Base-by-base conservation (phyloP, 2,888 invertebrate species). In the Poecilobothrus nobilitatus region DNA sequence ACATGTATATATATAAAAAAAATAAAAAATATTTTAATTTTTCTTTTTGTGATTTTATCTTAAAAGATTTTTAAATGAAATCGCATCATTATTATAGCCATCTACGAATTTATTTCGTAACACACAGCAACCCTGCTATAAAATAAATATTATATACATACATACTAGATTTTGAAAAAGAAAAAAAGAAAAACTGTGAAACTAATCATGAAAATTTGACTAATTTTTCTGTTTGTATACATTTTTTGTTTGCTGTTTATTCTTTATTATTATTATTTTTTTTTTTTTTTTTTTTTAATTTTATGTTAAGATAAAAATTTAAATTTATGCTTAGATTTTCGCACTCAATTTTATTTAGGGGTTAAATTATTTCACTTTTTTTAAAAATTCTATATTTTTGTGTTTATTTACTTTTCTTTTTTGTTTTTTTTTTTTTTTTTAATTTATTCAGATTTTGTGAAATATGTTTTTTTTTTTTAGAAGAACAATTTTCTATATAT, bases 81-180 rank as follows among this genome's bases (percentile, higher is more conserved):
- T 18, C 53, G 53, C 53, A 2, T 4, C 53, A 53, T 5, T 5
- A 27, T n/a, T 53, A 53, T 53, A 53, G 15, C 53, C 53, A 53
- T 53, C 15, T 53, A 53, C 53, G 53, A 53, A 53, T 53, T 53
- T 53, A 53, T 53, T 53, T 53, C 53, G 18, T 53, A 53, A 53
- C 6, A 53, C 15, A n/a, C n/a, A 15, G n/a, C 53, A 15, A 18
- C n/a, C 18, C 2, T 15, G 15, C n/a, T 53, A n/a, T 41, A 41
- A 12, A 41, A 41, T 41, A 41, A 9, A 41, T 41, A 41, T 12
- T n/a, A n/a, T n/a, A n/a, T n/a, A n/a, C n/a, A n/a, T n/a, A n/a
- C n/a, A 8, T 41, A 27, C 2, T 27, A 27, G 27, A 27, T 27
- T 27, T 8, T 5, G 41, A 41, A 41, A 41, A 41, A 41, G 4